A percentile compares a stretch with the other conserved stretches of the same genome.
phyloP scores from a whole-genome alignment of 2,797 vertebrate genomes.

The Diglossa cyanea region DNA sequence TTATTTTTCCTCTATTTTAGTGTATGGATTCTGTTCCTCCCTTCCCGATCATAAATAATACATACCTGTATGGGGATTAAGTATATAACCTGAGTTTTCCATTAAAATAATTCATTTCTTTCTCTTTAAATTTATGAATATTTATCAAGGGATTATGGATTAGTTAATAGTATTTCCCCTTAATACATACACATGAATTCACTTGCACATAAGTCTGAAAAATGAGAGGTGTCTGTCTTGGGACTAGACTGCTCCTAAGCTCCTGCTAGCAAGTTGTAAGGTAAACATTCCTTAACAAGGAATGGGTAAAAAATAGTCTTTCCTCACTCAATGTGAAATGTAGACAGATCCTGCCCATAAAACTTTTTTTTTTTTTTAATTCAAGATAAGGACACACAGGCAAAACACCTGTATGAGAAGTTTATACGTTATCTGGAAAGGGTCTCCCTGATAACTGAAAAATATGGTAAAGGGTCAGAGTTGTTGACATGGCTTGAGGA shows the following conservation, averaged over 20 bases:
- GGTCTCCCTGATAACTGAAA: neutral
- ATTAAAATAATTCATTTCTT: neutral
- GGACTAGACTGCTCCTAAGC: neutral
- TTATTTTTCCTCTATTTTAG: neutral
- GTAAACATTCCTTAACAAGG: slow-evolving; percentile 10
- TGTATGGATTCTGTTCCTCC: neutral
- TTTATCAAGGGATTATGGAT: neutral
- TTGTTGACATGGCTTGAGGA: neutral
- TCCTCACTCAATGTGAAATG: neutral
- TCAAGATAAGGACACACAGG: neutral
- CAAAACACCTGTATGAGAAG: neutral
- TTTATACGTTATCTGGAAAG: neutral
- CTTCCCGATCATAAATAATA: slow-evolving; percentile 6
- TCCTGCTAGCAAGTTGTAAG: neutral
- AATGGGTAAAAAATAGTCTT: neutral
- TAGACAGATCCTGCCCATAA: neutral
- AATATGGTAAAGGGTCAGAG: neutral
- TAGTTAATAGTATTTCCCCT: neutral
- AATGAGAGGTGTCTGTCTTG: neutral
- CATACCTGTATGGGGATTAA: neutral
- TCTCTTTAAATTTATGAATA: slow-evolving; percentile 14
- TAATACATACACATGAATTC: neutral
- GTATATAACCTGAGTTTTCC: neutral
- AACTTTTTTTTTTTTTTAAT: neutral
- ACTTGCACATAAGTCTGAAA: neutral